Percentiles rank a stretch among this genome's conserved stretches.
phyloP scores from a whole-genome alignment of 2,797 vertebrate genomes.

The Carcharodon carcharias region DNA sequence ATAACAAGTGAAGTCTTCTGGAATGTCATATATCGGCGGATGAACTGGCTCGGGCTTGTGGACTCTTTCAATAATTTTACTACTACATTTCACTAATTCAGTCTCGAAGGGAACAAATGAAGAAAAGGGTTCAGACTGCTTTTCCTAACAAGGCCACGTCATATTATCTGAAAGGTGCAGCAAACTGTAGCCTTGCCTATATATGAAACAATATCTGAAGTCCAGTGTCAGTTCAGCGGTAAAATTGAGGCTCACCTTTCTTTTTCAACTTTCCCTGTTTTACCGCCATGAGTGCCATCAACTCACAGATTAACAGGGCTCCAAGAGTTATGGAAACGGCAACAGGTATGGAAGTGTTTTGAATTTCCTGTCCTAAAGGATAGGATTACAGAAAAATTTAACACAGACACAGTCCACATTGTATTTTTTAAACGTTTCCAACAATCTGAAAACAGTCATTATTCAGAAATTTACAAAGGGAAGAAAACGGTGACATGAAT shows the following conservation, averaged over 20 bases:
- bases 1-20: background rate
- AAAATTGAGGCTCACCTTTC: background rate
- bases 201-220: background rate
- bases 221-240: background rate
- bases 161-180: background rate
- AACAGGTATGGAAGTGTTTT: background rate
- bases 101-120: background rate
- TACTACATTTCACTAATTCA: accelerated
- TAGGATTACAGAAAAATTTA: background rate
- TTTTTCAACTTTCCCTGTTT: background rate
- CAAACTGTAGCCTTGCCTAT: background rate
- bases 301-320: background rate
- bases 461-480: background rate
- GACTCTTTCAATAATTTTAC: background rate
- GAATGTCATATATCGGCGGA: background rate
- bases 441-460: background rate
- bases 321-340: background rate
- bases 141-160: background rate
- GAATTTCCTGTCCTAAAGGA: background rate
- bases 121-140: background rate
- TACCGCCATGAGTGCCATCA: background rate
- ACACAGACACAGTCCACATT: background rate
- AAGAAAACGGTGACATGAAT: background rate
- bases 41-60: background rate
- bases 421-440: background rate